phyloP scores from a whole-genome alignment of 2,797 vertebrate species.

The Falco biarmicus region DNA sequence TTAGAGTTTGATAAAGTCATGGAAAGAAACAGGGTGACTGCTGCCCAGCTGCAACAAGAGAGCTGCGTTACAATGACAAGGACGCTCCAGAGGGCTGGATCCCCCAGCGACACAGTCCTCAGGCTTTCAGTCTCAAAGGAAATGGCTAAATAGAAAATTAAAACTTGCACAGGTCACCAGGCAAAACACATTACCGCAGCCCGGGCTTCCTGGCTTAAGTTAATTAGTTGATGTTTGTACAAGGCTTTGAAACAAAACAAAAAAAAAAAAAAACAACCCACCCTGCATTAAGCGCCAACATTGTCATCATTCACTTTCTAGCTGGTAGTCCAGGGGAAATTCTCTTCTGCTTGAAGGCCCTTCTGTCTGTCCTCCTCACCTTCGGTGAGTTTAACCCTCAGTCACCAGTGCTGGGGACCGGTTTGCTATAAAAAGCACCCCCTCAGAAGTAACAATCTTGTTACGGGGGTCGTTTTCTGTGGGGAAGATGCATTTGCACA shows the following conservation, averaged over 20 bases:
- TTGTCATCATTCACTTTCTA: background rate
- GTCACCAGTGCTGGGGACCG: background rate
- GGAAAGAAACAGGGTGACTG: background rate
- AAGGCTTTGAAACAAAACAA: background rate
- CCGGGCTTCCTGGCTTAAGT: background rate
- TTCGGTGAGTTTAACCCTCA: rapidly evolving
- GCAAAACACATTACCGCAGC: background rate
- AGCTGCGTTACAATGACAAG: background rate
- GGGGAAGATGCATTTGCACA: background rate
- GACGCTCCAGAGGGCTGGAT: background rate
- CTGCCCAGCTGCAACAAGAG: background rate
- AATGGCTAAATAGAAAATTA: background rate
- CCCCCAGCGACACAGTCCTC: rapidly evolving
- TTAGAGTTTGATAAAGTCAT: background rate
- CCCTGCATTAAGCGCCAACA: background rate
- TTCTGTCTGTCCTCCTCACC: background rate
- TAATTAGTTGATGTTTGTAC: background rate
- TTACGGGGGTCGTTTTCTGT: background rate
- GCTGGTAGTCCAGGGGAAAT: background rate
- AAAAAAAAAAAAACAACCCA: no score
- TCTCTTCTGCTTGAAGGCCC: background rate
- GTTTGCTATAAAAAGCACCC: background rate
- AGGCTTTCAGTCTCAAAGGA: background rate
- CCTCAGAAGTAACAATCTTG: background rate
- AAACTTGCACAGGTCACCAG: background rate